These are phyloP conservation scores for Odontomyia ornata DNA, from an alignment of 2,888 invertebrate species.

Conservation along the genomic window DNA sequence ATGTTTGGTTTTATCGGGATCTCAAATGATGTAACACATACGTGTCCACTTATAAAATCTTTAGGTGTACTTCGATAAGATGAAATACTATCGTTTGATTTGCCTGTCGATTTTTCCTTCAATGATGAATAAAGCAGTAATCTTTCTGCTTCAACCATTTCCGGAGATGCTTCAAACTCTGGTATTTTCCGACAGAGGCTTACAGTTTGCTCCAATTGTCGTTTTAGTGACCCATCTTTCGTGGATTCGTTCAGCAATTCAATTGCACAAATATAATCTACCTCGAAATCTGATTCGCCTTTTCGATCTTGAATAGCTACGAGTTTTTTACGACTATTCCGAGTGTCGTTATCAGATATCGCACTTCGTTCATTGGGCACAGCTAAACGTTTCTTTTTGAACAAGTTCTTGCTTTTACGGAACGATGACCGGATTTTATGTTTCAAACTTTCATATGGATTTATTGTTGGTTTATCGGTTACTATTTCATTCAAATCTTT, in stretches of 20 bases:
- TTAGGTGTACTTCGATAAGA: conserved; percentile 34
- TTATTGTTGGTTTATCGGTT: conserved; percentile 49
- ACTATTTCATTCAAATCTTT: conserved; percentile 6
- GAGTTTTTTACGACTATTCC: background rate
- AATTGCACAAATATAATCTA: conserved; percentile 55
- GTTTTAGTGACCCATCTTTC: conserved; percentile 54
- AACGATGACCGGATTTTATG: conserved; percentile 60
- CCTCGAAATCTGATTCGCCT: conserved; percentile 55
- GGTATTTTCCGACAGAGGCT: conserved; percentile 64
- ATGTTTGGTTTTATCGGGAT: conserved; percentile 57
- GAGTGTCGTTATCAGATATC: conserved; percentile 27
- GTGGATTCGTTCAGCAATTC: conserved; percentile 47
- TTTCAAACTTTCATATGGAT: conserved; percentile 58
- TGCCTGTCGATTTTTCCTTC: conserved; percentile 48
- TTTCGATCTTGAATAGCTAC: conserved; percentile 44
- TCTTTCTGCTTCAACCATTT: conserved; percentile 67
- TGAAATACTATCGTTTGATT: conserved; percentile 44
- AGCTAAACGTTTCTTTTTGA: conserved; percentile 56
- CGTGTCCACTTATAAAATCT: conserved; percentile 48
- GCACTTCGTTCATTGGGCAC: conserved; percentile 51
- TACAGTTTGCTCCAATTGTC: conserved; percentile 65
- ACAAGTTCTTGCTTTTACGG: conserved; percentile 58
- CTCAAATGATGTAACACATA: conserved; percentile 57
- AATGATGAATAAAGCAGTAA: conserved; percentile 63
- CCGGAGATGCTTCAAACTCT: conserved; percentile 64